Evolutionary conservation across 2,797 vertebrate genomes (phyloP), one percentile per base, ranked within the genome.

Genomic region (Sciaenops ocellatus): DNA sequence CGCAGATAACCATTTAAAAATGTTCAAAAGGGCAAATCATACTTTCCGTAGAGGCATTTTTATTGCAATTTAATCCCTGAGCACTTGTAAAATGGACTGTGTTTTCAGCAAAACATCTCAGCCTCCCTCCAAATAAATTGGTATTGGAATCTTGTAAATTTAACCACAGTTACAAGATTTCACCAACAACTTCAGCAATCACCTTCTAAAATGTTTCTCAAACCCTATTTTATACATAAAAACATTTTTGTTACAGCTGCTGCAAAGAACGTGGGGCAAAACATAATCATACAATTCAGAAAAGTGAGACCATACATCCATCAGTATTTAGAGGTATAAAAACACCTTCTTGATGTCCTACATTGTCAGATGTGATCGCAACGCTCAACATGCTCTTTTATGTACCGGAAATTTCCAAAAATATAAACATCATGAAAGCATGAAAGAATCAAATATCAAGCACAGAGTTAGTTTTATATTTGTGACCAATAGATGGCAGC

Each of bases 401-500:
- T 56, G 30, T 20, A 28, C 10, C 7, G 2, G 8, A 64, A 24
- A 47, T 41, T 0, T 26, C n/a, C 15, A 0, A 15, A 47, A 11
- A 17, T 8, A 13, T 38, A 60, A 50, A 34, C 6, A 18, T 66
- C n/a, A 64, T 52, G 13, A 42, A 22, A 51, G 15, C 15, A 38
- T 42, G 4, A 8, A 5, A 70, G 38, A 42, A 41, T 38, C 26
- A 4, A 42, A 34, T 8, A 24, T 8, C 0, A 56, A 22, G 10
- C 46, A 66, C 42, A 3, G 1, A 26, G 38, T 22, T 47, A 0
- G 30, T 30, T 65, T 76, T 17, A 30, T 6, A 22, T 15, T 3
- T 42, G 18, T 56, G 55, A 79, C 89, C 93, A 90, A 77, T 54
- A 94, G 93, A 85, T 88, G 91, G 93, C 89, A 92, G 92, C 81